Base-by-base conservation (phyloP, 2,888 invertebrate genomes). In the Spisula subtruncata region DNA sequence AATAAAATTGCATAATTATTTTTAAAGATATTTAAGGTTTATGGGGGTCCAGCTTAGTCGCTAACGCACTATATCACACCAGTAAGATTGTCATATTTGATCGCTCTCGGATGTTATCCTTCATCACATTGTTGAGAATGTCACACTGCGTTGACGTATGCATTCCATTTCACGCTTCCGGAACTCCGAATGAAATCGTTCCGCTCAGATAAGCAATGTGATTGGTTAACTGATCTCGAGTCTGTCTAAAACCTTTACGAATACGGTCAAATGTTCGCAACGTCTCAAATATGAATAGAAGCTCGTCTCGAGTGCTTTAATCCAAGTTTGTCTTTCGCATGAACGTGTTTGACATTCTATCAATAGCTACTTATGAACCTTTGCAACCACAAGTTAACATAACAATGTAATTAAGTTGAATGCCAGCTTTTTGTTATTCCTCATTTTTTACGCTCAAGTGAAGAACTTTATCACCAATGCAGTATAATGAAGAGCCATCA, bases 151-250 rank as follows among this genome's bases (percentile, higher is more conserved):
- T 83, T 90, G 89, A 90, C 89, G 92, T 89, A 90, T 85, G 92
- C 88, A 85, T 56, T 88, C 90, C 89, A 92, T 92, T 92, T 90
- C 89, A 90, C 92, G 92, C 90, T 88, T 88, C 86, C 88, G 85
- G 90, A 75, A 54, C 79, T 89, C 88, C 88, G 89, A 92, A 92
- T 92, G 92, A 92, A 86, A 79, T 25, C 51, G 90, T 92, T 90
- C 80, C 90, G 92, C 86, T 84, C 60, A 84, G 88, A 84, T 90
- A 88, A 88, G 88, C 92, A 92, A 85, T 88, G 75, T 92, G 92
- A 92, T 92, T 92, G 90, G 89, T 66, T 88, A 86, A 85, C 51
- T 56, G 89, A 86, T 88, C 89, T 83, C 32, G 86, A 88, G 80
- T 90, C 90, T 83, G 90, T 86, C 85, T 46, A 25, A 60, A 81